A percentile compares a stretch with the other conserved stretches of the same genome.
Conservation (phyloP, 2,888 invertebrate genomes). For the Taphrorychus bicolor region DNA sequence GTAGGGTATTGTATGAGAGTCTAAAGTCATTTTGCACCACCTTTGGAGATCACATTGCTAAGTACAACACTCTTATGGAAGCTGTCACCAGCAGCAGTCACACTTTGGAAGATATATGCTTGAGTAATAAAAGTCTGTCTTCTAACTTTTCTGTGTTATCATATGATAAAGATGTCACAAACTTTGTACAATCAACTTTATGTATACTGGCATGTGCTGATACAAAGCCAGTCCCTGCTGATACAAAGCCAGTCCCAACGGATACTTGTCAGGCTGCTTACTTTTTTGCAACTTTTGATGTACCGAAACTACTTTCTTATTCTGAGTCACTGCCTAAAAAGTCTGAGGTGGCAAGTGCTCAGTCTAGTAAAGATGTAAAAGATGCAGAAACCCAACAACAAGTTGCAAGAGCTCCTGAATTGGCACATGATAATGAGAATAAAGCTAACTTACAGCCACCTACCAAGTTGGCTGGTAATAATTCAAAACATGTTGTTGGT, state of each 20-base stretch:
- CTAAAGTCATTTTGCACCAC: slow-evolving; percentile 42
- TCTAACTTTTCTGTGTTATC: not conserved
- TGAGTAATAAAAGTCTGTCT: not conserved
- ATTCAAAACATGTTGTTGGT: too few species aligned
- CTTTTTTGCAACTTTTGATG: not conserved
- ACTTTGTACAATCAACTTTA: not conserved
- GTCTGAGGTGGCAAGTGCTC: too few species aligned
- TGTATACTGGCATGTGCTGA: not conserved
- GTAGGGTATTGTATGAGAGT: slow-evolving; percentile 46
- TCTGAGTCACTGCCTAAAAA: not conserved
- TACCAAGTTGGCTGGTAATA: too few species aligned
- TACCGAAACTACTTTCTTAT: not conserved
- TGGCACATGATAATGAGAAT: too few species aligned
- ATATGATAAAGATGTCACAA: not conserved
- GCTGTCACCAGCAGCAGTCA: slow-evolving; percentile 8
- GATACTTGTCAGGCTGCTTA: not conserved
- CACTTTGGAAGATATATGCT: not conserved
- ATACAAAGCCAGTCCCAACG: not conserved
- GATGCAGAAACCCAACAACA: not conserved
- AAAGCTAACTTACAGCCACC: too few species aligned
- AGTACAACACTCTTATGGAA: slow-evolving; percentile 9
- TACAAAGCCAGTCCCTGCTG: not conserved
- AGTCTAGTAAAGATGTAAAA: not conserved
- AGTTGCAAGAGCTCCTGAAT: too few species aligned
- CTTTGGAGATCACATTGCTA: slow-evolving; percentile 11